phyloP scores from a whole-genome alignment of 2,888 invertebrate species.

The Amblyjoppa proteus region DNA sequence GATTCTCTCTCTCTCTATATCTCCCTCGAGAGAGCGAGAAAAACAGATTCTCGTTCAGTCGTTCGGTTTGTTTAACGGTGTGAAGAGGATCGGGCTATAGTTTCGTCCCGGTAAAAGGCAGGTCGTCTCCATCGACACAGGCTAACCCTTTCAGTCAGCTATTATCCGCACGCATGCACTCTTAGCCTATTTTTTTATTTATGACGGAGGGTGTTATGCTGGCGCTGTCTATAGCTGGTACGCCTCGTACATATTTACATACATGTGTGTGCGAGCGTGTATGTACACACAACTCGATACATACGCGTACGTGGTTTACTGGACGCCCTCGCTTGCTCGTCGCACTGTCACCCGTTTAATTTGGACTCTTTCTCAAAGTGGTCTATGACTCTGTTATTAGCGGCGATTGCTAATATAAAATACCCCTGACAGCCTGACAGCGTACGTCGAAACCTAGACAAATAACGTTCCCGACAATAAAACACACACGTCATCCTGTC shows the following conservation, averaged over 20 bases:
- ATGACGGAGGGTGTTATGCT: constrained; percentile 68
- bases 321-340: constrained; percentile 45
- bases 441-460: constrained; percentile 1
- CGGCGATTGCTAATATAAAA: constrained; percentile 48
- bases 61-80: constrained; percentile 71
- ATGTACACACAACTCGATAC: not conserved
- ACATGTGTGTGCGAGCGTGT: not conserved
- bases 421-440: constrained; percentile 24
- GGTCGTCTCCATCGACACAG: constrained; percentile 68
- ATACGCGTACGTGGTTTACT: constrained; percentile 9
- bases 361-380: constrained; percentile 42
- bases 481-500: not conserved
- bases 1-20: constrained; percentile 15
- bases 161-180: constrained; percentile 78
- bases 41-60: constrained; percentile 11
- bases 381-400: constrained; percentile 44
- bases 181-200: constrained; percentile 78
- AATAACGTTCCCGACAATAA: constrained; percentile 15
- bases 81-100: constrained; percentile 58
- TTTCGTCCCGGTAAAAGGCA: constrained; percentile 72
- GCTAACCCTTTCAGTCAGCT: constrained; percentile 77
- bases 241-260: constrained; percentile 9
- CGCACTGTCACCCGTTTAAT: constrained; percentile 51
- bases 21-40: not conserved
- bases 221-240: constrained; percentile 40